Percentiles rank a stretch among this genome's conserved stretches.
Evolutionary conservation across 1,140 invertebrate species (phyloP).

Genomic region (Pinna nobilis): DNA sequence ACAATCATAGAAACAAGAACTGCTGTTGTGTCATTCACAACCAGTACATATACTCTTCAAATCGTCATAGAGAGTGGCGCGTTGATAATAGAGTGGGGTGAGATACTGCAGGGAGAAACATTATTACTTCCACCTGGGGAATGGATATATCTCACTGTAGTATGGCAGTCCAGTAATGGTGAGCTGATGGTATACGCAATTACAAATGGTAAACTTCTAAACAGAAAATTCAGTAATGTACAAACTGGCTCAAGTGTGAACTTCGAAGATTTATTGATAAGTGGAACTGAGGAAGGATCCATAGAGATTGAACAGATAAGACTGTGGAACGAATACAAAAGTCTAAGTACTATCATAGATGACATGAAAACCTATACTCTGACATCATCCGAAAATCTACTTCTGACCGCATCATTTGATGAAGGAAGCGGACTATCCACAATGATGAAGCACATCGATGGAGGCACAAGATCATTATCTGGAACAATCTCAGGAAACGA

Average conservation of each 20-base stretch:
- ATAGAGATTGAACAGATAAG: slow-evolving; percentile 44
- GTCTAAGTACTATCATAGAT: slow-evolving; percentile 27
- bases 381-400: slow-evolving; percentile 6
- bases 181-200: slow-evolving; percentile 35
- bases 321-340: slow-evolving; percentile 38
- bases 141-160: slow-evolving; percentile 46
- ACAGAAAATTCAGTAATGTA: slow-evolving; percentile 12
- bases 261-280: slow-evolving; percentile 32
- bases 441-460: background rate
- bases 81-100: slow-evolving; percentile 32
- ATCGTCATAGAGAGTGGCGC: slow-evolving; percentile 26
- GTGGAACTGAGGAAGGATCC: background rate
- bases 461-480: background rate
- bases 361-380: slow-evolving; percentile 30
- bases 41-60: slow-evolving; percentile 16
- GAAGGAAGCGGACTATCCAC: slow-evolving; percentile 38
- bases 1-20: background rate
- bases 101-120: background rate
- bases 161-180: slow-evolving; percentile 36
- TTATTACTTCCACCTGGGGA: slow-evolving; percentile 2
- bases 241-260: background rate
- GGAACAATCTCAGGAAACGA: slow-evolving; percentile 1
- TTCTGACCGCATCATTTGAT: slow-evolving; percentile 38
- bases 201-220: slow-evolving; percentile 33
- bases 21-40: background rate